Conservation (phyloP, 1,140 invertebrate species). For the Platyura marginata region DNA sequence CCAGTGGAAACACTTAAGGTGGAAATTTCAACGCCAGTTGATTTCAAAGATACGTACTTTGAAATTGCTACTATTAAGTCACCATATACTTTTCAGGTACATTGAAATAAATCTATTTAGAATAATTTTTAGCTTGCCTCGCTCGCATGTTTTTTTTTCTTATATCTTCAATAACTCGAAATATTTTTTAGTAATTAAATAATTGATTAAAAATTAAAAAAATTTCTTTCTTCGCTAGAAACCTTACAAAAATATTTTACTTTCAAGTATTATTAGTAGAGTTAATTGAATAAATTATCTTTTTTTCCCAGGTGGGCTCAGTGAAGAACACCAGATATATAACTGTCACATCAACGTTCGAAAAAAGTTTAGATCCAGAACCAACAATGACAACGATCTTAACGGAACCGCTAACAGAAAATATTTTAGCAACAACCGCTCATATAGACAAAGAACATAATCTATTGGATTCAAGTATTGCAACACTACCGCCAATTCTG, state of each 20-base stretch:
- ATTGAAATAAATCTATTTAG: background rate
- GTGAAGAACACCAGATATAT: conserved; percentile 72
- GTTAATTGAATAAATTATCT: too few relatives aligned
- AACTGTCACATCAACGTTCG: conserved; percentile 63
- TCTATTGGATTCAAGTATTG: conserved; percentile 53
- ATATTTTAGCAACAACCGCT: conserved; percentile 61
- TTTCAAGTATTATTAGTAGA: too few relatives aligned
- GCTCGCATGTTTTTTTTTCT: too few relatives aligned
- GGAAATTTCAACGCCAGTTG: conserved; percentile 67
- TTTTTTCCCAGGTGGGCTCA: conserved; percentile 50
- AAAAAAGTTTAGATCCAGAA: conserved; percentile 48
- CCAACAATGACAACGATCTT: conserved; percentile 33
- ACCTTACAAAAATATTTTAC: too few relatives aligned
- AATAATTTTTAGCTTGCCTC: background rate
- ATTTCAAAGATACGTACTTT: conserved; percentile 65
- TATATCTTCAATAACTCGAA: too few relatives aligned
- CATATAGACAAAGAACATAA: conserved; percentile 52
- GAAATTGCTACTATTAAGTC: conserved; percentile 79
- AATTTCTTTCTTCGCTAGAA: too few relatives aligned
- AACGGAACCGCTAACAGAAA: conserved; percentile 64
- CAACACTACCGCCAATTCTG: conserved; percentile 60
- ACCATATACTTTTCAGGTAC: conserved; percentile 72
- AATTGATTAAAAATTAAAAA: too few relatives aligned
- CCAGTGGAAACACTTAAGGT: conserved; percentile 62
- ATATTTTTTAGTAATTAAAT: too few relatives aligned